Base-by-base conservation (phyloP, 2,797 vertebrate species). In the Tauraco hartlaubi region DNA sequence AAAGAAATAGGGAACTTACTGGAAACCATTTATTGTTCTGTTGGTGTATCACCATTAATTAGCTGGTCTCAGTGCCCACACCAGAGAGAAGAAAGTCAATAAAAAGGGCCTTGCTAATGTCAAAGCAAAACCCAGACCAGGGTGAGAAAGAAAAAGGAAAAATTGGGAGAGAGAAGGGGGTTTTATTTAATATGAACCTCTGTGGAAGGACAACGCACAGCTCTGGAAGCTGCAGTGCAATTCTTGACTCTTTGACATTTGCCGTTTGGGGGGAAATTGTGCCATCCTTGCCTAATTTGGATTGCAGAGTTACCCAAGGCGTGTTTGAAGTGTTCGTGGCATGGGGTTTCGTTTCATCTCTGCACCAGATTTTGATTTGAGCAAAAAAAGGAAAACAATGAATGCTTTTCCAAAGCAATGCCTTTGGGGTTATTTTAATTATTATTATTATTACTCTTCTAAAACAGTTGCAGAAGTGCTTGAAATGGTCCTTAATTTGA, bases 401-500 rank as follows among this genome's bases (percentile, higher is more conserved):
- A 92, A 46, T 75, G 59, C 33, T 96, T 88, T 79, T 1, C 18
- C 80, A 89, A 89, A 94, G 58, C 49, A 77, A 35, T 85, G 88
- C 74, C 91, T 83, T 69, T 78, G 69, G 54, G 72, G 3, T 49
- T 23, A 71, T 59, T 86, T 73, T 66, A 52, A 90, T 96, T 88
- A 14, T 52, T 77, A 15, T 49, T 48, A 37, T 84, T 94, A 78
- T 81, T 94, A 29, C 54, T 92, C 37, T 89, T 88, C 49, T 91
- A 77, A 81, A 95, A 77, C 64, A 58, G 81, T 83, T 94, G 78
- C 64, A 94, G 64, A 83, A 85, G 43, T 79, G 35, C 82, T 90
- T 94, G 91, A 85, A 92, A 92, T 67, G 15, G 49, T 68, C 68
- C 56, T 91, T 93, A 80, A 92, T 88, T 87, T 91, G 85, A 85